Conservation (phyloP, 2,797 vertebrate species). For the Eulemur mongoz region DNA sequence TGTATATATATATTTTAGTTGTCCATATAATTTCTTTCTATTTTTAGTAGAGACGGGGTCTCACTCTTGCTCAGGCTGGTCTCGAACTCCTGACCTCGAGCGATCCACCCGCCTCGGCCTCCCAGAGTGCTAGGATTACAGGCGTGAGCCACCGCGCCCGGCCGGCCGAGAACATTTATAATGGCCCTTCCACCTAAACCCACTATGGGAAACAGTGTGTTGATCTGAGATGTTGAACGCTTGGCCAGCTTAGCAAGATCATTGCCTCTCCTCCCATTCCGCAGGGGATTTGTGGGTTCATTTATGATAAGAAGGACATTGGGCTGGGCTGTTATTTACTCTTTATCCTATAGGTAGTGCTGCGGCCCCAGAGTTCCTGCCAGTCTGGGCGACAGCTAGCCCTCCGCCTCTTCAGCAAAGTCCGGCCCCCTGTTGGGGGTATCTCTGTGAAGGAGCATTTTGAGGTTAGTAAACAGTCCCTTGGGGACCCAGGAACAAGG, state of each 20-base stretch:
- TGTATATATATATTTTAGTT: too few relatives aligned
- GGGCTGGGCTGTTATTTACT: background rate
- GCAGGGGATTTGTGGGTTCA: background rate
- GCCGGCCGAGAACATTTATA: slow-evolving; percentile 52
- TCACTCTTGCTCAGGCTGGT: too few relatives aligned
- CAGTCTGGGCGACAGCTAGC: slow-evolving; percentile 97
- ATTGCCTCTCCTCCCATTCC: background rate
- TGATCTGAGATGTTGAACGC: slow-evolving; percentile 25
- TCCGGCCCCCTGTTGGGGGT: slow-evolving; percentile 97
- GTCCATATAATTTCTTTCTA: too few relatives aligned
- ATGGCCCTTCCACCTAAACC: slow-evolving; percentile 53
- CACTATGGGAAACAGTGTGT: background rate
- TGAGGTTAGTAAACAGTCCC: slow-evolving; percentile 88
- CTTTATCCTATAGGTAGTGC: slow-evolving; percentile 90
- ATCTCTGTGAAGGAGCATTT: slow-evolving; percentile 99
- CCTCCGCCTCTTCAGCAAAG: slow-evolving; percentile 98
- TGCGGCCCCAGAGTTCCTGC: slow-evolving; percentile 95
- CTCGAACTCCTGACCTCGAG: too few relatives aligned
- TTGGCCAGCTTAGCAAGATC: background rate
- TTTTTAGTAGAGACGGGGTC: too few relatives aligned
- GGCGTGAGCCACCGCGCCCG: too few relatives aligned
- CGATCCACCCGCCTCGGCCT: too few relatives aligned
- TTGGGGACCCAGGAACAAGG: slow-evolving; percentile 6
- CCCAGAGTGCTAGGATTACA: too few relatives aligned
- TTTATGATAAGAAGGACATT: background rate